Evolutionary conservation across 2,888 invertebrate species (phyloP).

Genomic region (Rapana venosa): DNA sequence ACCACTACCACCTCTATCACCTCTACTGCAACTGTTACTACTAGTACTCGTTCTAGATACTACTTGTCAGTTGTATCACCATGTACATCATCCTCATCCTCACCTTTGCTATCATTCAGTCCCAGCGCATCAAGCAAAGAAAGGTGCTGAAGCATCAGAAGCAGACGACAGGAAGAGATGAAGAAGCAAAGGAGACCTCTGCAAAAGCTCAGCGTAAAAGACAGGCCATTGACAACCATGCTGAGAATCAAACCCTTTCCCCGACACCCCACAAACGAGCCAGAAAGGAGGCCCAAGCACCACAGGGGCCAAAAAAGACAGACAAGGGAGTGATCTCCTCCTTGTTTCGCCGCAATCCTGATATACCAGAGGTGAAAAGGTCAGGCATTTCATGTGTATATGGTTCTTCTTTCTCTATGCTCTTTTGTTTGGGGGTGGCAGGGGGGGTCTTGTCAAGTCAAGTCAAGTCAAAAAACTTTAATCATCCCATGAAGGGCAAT

Average conservation of each 20-base stretch:
- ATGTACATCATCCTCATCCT: too few species aligned
- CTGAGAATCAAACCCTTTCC: not conserved
- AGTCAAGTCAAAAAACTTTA: too few species aligned
- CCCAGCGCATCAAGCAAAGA: constrained; percentile 45
- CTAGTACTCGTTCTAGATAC: too few species aligned
- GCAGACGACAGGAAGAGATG: not conserved
- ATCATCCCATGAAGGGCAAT: too few species aligned
- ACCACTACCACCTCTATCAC: too few species aligned
- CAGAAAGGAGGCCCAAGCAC: not conserved
- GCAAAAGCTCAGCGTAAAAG: not conserved
- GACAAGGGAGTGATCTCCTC: constrained; percentile 48
- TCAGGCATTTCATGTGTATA: not conserved
- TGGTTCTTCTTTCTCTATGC: too few species aligned
- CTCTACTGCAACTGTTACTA: too few species aligned
- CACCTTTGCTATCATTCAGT: constrained; percentile 19
- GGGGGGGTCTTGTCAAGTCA: too few species aligned
- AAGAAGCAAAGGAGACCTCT: not conserved
- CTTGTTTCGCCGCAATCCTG: constrained; percentile 49
- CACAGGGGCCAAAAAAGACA: constrained; percentile 25
- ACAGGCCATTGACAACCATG: not conserved
- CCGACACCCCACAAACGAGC: constrained; percentile 17
- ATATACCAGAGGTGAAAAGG: constrained; percentile 47
- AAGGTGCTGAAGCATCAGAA: constrained; percentile 32
- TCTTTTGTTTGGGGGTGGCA: too few species aligned
- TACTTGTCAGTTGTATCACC: too few species aligned